These are phyloP conservation scores for Zele albiditarsus DNA, from an alignment of 2,888 invertebrate genomes.

Conservation along the genomic window DNA sequence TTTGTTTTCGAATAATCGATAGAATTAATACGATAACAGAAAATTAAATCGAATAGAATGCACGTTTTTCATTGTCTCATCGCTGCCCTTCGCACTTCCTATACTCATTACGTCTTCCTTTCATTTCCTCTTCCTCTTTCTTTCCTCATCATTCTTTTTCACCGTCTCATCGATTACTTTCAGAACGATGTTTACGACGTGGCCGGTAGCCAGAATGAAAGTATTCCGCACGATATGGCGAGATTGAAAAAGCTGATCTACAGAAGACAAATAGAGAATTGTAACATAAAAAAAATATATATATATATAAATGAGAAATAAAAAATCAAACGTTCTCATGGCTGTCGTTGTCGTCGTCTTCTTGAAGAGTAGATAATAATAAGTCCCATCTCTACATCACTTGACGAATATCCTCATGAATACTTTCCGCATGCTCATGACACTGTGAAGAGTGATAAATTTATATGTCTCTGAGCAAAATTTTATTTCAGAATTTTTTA, in stretches of 20 bases:
- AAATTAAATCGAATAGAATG: constrained; percentile 43
- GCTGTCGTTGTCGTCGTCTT: background rate
- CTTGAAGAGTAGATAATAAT: constrained; percentile 21
- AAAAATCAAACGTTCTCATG: constrained; percentile 20
- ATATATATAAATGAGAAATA: background rate
- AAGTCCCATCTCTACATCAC: background rate
- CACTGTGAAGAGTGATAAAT: constrained; percentile 8
- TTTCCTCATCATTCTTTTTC: constrained; percentile 16
- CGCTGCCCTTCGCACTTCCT: background rate
- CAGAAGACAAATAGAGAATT: constrained; percentile 7
- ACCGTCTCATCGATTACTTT: constrained; percentile 24
- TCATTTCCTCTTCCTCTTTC: background rate
- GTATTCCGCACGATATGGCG: constrained; percentile 9
- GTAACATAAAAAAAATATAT: background rate
- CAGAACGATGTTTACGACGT: constrained; percentile 39
- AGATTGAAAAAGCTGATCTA: constrained; percentile 39
- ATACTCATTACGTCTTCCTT: constrained; percentile 21
- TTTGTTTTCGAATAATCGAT: constrained; percentile 1
- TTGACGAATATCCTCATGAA: constrained; percentile 21
- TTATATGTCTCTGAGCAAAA: background rate
- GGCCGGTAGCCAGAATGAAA: constrained; percentile 40
- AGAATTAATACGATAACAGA: background rate
- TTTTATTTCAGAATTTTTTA: background rate
- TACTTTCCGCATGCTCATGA: background rate
- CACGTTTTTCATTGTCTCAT: constrained; percentile 9